Evolutionary conservation across 2,888 invertebrate genomes (phyloP).

Genomic region (Lepeophtheirus nordmannii): DNA sequence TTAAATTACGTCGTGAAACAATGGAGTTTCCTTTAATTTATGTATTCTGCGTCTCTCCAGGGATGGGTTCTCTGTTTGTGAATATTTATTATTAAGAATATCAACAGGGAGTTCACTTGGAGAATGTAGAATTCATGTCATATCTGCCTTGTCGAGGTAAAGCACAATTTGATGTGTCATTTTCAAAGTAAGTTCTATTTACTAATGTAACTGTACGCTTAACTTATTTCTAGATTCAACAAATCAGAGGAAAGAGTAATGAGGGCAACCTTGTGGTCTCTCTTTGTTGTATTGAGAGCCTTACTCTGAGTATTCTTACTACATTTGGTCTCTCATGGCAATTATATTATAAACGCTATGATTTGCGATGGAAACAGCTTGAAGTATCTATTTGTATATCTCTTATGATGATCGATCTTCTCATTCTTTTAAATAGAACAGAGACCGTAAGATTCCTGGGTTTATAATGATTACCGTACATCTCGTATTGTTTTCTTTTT

Average conservation of each 20-base stretch:
- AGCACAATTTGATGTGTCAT: too few species aligned
- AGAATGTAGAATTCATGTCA: slow-evolving; percentile 7
- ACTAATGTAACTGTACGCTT: too few species aligned
- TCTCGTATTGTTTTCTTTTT: background rate
- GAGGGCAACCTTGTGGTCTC: background rate
- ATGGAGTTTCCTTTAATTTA: background rate
- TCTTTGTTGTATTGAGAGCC: background rate
- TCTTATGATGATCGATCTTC: background rate
- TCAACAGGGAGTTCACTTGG: background rate
- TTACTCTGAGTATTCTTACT: background rate
- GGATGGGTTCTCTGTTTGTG: slow-evolving; percentile 15
- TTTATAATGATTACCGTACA: background rate
- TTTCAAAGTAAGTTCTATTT: too few species aligned
- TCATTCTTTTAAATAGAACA: background rate
- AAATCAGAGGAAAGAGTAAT: background rate
- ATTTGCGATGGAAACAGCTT: background rate
- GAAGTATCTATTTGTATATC: slow-evolving; percentile 1
- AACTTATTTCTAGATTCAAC: too few species aligned
- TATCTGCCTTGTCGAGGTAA: background rate
- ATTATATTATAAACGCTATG: background rate
- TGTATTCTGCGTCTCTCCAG: slow-evolving; percentile 16
- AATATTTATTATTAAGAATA: background rate
- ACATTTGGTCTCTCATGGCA: slow-evolving; percentile 7
- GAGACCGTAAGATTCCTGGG: background rate
- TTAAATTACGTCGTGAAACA: background rate